These are phyloP conservation scores for Metallyticus violacea DNA, from an alignment of 2,888 invertebrate species.

Conservation along the genomic window DNA sequence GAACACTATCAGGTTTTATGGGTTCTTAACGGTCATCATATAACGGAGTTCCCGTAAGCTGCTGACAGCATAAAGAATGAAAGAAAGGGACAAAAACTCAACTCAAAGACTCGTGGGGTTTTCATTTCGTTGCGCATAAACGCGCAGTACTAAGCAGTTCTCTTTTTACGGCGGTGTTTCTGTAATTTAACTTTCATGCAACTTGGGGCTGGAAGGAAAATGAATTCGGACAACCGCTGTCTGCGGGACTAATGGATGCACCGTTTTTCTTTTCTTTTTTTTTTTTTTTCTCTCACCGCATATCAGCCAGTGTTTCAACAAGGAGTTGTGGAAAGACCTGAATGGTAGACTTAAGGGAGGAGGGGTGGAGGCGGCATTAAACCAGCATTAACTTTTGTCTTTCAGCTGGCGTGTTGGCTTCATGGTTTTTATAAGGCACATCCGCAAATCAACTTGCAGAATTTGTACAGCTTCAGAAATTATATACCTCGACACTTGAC, in stretches of 20 bases:
- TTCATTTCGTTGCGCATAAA: background rate
- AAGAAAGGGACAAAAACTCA: background rate
- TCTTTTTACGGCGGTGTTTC: background rate
- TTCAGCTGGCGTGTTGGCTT: no score
- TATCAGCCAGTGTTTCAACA: no score
- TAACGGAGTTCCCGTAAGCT: background rate
- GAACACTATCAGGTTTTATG: background rate
- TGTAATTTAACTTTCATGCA: background rate
- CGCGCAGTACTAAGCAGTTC: background rate
- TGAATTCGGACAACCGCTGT: background rate
- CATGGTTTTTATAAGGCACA: no score
- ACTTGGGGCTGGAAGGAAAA: background rate
- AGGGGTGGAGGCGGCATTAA: no score
- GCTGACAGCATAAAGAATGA: background rate
- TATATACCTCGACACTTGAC: no score
- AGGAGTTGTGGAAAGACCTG: background rate
- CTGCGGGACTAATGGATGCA: background rate
- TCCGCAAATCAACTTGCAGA: no score
- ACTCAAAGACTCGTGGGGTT: background rate
- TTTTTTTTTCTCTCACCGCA: background rate
- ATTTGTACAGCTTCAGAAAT: no score
- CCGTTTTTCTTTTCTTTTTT: background rate
- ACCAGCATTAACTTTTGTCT: no score
- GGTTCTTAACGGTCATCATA: background rate
- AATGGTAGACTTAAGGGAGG: no score